These are phyloP conservation scores for Aethina tumida DNA, from an alignment of 1,140 invertebrate species.

Conservation along the genomic window DNA sequence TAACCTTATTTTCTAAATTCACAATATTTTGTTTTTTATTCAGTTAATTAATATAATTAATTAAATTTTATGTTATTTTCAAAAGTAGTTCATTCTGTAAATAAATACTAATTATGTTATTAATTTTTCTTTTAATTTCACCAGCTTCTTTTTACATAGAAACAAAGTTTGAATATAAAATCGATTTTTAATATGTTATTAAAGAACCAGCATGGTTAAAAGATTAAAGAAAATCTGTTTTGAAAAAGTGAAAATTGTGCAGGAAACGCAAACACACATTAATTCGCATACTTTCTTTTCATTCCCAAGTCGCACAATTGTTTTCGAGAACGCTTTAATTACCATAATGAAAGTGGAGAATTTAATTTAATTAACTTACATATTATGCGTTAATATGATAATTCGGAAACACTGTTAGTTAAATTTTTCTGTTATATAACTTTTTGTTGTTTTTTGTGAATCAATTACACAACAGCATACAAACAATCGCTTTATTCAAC, in stretches of 20 bases:
- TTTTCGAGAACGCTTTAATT: conserved; percentile 16
- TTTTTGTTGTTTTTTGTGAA: too few species aligned
- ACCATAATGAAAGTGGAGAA: conserved; percentile 21
- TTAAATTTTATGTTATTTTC: conserved; percentile 12
- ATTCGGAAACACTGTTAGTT: not conserved
- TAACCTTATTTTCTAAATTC: too few species aligned
- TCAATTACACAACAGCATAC: too few species aligned
- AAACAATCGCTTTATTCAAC: too few species aligned
- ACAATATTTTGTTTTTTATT: too few species aligned
- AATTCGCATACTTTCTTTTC: conserved; percentile 19
- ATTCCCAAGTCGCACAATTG: conserved; percentile 14
- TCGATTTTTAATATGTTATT: not conserved
- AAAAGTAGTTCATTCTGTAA: conserved; percentile 4
- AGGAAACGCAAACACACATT: too few species aligned
- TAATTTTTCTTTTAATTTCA: not conserved
- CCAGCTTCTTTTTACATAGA: not conserved
- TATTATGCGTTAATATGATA: not conserved
- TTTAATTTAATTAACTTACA: conserved; percentile 12
- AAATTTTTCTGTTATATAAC: too few species aligned
- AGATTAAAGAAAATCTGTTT: conserved; percentile 6
- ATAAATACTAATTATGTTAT: conserved; percentile 3
- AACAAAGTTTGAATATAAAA: too few species aligned
- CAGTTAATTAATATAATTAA: too few species aligned
- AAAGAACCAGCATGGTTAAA: not conserved
- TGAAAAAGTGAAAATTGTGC: conserved; percentile 17